phyloP scores from a whole-genome alignment of 2,797 vertebrate genomes.

The Megalops cyprinoides region DNA sequence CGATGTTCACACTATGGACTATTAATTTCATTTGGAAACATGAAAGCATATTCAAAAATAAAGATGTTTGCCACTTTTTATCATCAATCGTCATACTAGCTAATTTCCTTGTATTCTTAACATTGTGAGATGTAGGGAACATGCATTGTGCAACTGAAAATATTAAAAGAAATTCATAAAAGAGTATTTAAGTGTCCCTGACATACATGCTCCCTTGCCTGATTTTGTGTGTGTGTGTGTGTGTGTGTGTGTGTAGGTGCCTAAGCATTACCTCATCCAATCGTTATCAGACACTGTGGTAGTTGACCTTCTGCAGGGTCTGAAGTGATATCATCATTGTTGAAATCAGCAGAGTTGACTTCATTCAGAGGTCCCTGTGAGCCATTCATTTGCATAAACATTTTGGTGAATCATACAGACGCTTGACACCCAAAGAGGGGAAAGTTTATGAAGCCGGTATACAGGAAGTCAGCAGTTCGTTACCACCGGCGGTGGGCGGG shows the following conservation, averaged over 20 bases:
- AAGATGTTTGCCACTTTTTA: too few species aligned
- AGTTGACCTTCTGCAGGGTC: constrained; percentile 43
- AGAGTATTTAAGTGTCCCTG: neutral
- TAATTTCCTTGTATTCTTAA: too few species aligned
- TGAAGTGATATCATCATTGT: constrained; percentile 41
- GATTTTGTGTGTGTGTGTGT: constrained; percentile 21
- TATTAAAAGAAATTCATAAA: too few species aligned
- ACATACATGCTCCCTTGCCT: neutral
- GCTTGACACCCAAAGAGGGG: constrained; percentile 30
- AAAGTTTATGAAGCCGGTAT: constrained; percentile 38
- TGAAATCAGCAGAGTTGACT: constrained; percentile 27
- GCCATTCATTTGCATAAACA: constrained; percentile 57
- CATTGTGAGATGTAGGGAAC: neutral
- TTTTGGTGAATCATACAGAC: constrained; percentile 60
- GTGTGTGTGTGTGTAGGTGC: constrained; percentile 21
- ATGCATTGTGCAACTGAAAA: neutral
- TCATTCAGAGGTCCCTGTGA: constrained; percentile 8
- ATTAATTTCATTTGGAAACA: too few species aligned
- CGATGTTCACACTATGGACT: too few species aligned
- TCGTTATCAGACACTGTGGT: neutral
- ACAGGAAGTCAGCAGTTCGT: constrained; percentile 35
- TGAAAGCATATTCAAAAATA: too few species aligned
- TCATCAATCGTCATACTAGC: neutral
- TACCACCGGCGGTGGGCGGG: constrained; percentile 42
- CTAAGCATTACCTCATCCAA: constrained; percentile 41